Conservation (phyloP, 2,888 invertebrate genomes). For the Erebia aethiops region DNA sequence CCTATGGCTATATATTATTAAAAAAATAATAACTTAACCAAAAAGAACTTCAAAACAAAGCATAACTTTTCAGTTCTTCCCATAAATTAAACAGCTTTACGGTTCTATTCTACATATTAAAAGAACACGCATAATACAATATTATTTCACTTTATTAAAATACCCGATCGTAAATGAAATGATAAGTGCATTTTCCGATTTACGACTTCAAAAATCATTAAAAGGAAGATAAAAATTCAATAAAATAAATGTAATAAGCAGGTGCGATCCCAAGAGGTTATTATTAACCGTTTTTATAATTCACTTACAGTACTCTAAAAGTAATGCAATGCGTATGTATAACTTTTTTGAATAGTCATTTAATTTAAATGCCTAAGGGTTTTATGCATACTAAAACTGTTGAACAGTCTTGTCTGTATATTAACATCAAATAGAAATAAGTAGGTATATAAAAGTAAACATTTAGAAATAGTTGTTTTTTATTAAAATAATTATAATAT, state of each 20-base stretch:
- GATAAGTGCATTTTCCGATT: slow-evolving; percentile 16
- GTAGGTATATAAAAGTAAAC: no score
- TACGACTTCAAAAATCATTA: slow-evolving; percentile 14
- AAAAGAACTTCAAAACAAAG: no score
- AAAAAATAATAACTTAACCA: no score
- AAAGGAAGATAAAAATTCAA: slow-evolving; percentile 20
- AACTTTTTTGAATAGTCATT: neutral
- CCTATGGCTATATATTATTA: no score
- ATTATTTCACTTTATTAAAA: slow-evolving; percentile 5
- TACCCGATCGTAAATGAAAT: slow-evolving; percentile 14
- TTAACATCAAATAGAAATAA: neutral
- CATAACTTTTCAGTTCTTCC: no score
- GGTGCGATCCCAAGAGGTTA: slow-evolving; percentile 9
- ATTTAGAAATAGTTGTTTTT: no score
- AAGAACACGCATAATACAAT: neutral
- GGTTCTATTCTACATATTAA: neutral
- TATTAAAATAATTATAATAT: no score
- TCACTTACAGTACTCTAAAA: slow-evolving; percentile 22
- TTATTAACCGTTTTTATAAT: slow-evolving; percentile 14
- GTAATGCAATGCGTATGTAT: slow-evolving; percentile 1
- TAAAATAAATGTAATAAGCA: slow-evolving; percentile 18
- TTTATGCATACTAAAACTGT: neutral
- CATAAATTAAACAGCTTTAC: no score
- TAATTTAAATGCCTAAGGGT: neutral
- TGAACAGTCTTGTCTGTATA: neutral